phyloP scores from a whole-genome alignment of 2,888 invertebrate species.

The Augochlorella aurata region DNA sequence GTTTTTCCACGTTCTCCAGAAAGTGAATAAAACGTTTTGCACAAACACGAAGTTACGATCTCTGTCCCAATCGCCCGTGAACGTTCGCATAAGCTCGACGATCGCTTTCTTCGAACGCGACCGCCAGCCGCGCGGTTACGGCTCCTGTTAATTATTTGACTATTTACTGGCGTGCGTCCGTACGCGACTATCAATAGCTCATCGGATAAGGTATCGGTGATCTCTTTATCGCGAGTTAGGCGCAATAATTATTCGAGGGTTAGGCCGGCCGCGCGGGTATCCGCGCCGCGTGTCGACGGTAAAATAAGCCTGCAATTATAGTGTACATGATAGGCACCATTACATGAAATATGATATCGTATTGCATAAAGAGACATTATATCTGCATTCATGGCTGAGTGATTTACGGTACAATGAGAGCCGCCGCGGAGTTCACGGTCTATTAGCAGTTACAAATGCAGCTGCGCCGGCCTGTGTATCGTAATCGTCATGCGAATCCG shows the following conservation, averaged over 20 bases:
- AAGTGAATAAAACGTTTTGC: neutral
- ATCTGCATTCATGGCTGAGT: conserved; percentile 70
- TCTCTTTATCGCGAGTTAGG: conserved; percentile 58
- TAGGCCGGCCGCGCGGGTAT: conserved; percentile 44
- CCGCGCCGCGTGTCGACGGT: conserved; percentile 53
- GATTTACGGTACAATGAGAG: conserved; percentile 72
- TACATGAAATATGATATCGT: conserved; percentile 67
- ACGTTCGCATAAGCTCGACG: neutral
- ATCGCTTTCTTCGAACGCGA: conserved; percentile 15
- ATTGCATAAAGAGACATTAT: conserved; percentile 71
- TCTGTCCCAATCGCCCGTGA: neutral
- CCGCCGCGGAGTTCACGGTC: conserved; percentile 61
- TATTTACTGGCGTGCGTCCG: conserved; percentile 27
- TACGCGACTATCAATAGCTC: conserved; percentile 44
- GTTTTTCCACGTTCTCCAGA: neutral
- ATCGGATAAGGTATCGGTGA: conserved; percentile 59
- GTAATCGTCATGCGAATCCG: conserved; percentile 32
- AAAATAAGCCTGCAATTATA: conserved; percentile 65
- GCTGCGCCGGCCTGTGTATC: conserved; percentile 23
- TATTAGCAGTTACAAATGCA: conserved; percentile 64
- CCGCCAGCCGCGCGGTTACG: neutral
- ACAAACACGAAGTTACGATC: neutral
- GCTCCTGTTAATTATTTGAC: conserved; percentile 36
- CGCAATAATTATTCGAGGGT: conserved; percentile 61
- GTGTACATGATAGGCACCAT: conserved; percentile 60